Conservation (phyloP, 2,888 invertebrate species). For the Neuroscelio doddi region DNA sequence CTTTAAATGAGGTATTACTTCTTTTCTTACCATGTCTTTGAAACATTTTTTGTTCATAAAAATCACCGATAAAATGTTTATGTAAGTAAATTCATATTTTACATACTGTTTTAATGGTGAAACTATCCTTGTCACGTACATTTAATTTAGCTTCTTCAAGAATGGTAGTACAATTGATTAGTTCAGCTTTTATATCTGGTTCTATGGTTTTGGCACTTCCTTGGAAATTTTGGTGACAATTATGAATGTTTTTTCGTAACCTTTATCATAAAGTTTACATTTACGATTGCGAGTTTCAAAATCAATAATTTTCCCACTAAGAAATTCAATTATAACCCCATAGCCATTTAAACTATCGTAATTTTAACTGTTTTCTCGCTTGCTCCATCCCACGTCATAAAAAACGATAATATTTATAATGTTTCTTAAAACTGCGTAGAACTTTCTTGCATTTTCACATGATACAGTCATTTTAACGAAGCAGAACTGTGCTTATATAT, state of each 20-base stretch:
- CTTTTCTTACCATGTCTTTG: no score
- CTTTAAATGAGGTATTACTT: no score
- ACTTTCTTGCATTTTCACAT: no score
- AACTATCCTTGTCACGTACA: no score
- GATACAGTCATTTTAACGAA: no score
- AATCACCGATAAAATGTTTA: no score
- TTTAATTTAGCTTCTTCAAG: not conserved
- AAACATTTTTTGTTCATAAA: no score
- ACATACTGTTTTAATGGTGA: no score
- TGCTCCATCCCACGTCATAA: constrained; percentile 54
- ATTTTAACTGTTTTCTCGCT: constrained; percentile 47
- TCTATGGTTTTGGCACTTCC: constrained; percentile 20
- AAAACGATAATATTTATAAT: constrained; percentile 52
- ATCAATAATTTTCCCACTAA: constrained; percentile 51
- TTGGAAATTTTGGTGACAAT: constrained; percentile 13
- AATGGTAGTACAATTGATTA: constrained; percentile 3
- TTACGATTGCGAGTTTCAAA: constrained; percentile 50
- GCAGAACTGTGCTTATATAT: no score
- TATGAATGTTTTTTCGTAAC: no score
- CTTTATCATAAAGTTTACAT: constrained; percentile 42
- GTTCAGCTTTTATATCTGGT: constrained; percentile 6
- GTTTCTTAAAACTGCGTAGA: constrained; percentile 29
- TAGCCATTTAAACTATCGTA: constrained; percentile 53
- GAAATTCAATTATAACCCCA: constrained; percentile 50
- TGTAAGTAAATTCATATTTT: no score